These are phyloP conservation scores for Lerema accius DNA, from an alignment of 1,140 invertebrate genomes.

Conservation along the genomic window DNA sequence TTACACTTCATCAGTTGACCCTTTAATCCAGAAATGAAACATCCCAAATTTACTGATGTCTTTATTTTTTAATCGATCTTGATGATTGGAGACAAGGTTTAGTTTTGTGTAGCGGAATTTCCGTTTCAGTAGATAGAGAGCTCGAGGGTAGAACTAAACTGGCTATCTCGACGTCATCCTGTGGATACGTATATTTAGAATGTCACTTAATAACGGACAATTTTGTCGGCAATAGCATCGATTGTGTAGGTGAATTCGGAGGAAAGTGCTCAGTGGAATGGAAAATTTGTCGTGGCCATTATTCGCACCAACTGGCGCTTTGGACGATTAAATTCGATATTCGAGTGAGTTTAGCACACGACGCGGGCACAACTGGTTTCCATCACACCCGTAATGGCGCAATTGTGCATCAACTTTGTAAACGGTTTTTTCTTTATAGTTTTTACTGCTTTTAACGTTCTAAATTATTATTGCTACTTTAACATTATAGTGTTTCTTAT, in stretches of 20 bases:
- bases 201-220: conserved; percentile 78
- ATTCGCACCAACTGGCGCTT: conserved; percentile 73
- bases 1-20: conserved; percentile 60
- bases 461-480: neutral
- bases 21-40: conserved; percentile 33
- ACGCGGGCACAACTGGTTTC: conserved; percentile 34
- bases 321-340: conserved; percentile 77
- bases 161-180: conserved; percentile 52
- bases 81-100: conserved; percentile 6
- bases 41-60: conserved; percentile 6
- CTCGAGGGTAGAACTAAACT: conserved; percentile 53
- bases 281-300: conserved; percentile 80
- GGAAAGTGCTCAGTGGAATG: conserved; percentile 76
- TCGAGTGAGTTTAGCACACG: conserved; percentile 57
- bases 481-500: neutral
- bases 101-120: conserved; percentile 14
- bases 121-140: conserved; percentile 22
- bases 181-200: conserved; percentile 72
- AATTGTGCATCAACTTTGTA: conserved; percentile 35
- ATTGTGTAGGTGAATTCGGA: conserved; percentile 78
- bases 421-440: conserved; percentile 23
- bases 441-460: conserved; percentile 12
- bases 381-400: conserved; percentile 31
- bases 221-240: conserved; percentile 73
- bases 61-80: conserved; percentile 11